phyloP scores from a whole-genome alignment of 1,140 invertebrate species.

The Dendrolimus kikuchii region DNA sequence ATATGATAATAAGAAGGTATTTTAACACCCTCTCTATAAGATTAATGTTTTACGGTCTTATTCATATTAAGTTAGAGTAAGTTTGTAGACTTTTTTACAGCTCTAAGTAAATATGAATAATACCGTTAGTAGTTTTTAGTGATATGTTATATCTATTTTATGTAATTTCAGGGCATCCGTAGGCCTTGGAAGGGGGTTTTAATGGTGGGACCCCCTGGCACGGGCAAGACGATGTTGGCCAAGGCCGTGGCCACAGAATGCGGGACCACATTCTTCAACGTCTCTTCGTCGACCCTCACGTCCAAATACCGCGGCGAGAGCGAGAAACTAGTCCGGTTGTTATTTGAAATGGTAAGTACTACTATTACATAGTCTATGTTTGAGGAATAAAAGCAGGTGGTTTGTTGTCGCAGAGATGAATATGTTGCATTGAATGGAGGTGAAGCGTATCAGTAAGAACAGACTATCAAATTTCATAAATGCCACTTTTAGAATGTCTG shows the following conservation, averaged over 20 bases:
- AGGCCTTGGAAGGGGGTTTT: conserved; percentile 88
- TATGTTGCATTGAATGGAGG: too few relatives aligned
- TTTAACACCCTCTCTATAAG: too few relatives aligned
- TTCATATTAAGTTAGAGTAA: too few relatives aligned
- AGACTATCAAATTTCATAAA: too few relatives aligned
- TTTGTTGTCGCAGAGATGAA: too few relatives aligned
- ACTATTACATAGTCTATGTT: too few relatives aligned
- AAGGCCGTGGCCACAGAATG: conserved; percentile 99
- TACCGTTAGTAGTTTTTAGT: not conserved
- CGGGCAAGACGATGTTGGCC: conserved; percentile 99
- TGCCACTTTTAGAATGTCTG: too few relatives aligned
- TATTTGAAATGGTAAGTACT: conserved; percentile 97
- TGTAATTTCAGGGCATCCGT: conserved; percentile 82
- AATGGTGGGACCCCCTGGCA: conserved; percentile 98
- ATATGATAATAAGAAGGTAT: too few relatives aligned
- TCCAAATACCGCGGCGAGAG: conserved; percentile 99
- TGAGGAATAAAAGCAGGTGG: too few relatives aligned
- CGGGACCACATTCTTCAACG: conserved; percentile 99
- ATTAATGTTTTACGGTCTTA: too few relatives aligned
- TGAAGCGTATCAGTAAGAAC: too few relatives aligned
- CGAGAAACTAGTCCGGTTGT: conserved; percentile 96
- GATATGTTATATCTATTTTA: not conserved
- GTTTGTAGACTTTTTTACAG: too few relatives aligned
- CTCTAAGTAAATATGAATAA: not conserved
- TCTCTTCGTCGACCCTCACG: conserved; percentile 96